phyloP scores from a whole-genome alignment of 2,888 invertebrate genomes.

The Acanthosepion pharaonis region DNA sequence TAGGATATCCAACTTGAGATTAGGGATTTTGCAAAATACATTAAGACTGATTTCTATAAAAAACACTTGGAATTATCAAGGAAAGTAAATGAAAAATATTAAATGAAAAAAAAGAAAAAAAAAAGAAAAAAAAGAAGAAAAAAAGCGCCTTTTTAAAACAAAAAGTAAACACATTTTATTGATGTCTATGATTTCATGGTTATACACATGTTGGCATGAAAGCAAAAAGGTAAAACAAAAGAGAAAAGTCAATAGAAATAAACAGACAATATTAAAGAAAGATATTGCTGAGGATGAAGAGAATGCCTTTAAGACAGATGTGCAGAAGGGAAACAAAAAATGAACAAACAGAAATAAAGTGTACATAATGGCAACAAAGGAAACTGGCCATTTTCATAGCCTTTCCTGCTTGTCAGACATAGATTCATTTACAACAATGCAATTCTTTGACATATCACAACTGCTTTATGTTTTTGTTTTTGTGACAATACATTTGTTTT shows the following conservation, averaged over 20 bases:
- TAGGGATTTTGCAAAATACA: too few relatives aligned
- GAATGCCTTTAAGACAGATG: neutral
- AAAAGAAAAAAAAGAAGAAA: too few relatives aligned
- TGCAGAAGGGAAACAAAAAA: neutral
- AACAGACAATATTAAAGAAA: too few relatives aligned
- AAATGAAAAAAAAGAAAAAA: too few relatives aligned
- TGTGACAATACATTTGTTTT: too few relatives aligned
- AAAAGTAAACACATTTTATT: conserved; percentile 22
- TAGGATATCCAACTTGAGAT: too few relatives aligned
- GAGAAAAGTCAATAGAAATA: neutral
- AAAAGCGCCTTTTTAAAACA: neutral
- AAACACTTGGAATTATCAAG: too few relatives aligned
- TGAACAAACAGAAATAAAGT: too few relatives aligned
- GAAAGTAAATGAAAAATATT: too few relatives aligned
- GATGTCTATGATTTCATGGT: neutral
- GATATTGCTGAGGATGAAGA: too few relatives aligned
- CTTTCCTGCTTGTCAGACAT: neutral
- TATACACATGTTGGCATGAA: conserved; percentile 14
- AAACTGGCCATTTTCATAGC: neutral
- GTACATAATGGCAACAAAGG: neutral
- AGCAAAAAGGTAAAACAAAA: neutral
- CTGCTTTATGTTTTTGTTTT: neutral
- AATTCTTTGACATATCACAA: conserved; percentile 21
- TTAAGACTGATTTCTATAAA: too few relatives aligned
- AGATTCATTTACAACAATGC: conserved; percentile 18